Percentiles rank a stretch among this genome's conserved stretches.
These are phyloP conservation scores for Dromas ardeola DNA, from an alignment of 2,113 vertebrate genomes.

Conservation along the genomic window DNA sequence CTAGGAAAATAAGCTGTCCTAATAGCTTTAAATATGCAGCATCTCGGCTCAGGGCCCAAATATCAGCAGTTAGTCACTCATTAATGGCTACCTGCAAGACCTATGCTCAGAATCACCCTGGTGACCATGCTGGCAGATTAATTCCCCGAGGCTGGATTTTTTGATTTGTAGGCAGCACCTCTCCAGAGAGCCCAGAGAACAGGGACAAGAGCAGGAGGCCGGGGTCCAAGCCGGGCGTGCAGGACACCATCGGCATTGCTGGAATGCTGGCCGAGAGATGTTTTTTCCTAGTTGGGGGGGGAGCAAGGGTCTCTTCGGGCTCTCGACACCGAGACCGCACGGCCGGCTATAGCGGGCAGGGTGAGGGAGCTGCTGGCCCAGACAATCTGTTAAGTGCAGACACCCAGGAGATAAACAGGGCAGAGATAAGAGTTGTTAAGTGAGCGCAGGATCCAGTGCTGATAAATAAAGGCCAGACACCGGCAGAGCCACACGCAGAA, in stretches of 20 bases:
- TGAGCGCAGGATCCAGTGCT: not conserved
- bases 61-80: slow-evolving; percentile 56
- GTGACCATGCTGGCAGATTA: not conserved
- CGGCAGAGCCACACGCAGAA: not conserved
- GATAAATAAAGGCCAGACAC: slow-evolving; percentile 24
- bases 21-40: slow-evolving; percentile 52
- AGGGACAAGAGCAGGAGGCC: not conserved
- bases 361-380: not conserved
- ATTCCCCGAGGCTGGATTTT: not conserved
- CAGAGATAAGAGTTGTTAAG: slow-evolving; percentile 43
- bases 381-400: not conserved
- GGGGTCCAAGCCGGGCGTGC: not conserved
- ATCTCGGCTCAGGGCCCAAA: slow-evolving; percentile 20
- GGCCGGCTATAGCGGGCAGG: not conserved
- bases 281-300: not conserved
- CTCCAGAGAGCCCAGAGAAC: not conserved
- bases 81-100: slow-evolving; percentile 49
- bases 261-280: slow-evolving; percentile 14
- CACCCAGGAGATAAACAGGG: slow-evolving; percentile 24
- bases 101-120: not conserved
- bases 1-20: slow-evolving; percentile 33
- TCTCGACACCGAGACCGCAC: accelerated
- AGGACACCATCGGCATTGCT: not conserved
- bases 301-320: not conserved
- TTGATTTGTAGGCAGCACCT: not conserved